Conservation (phyloP, 2,797 vertebrate species). For the Sitta carolinensis region DNA sequence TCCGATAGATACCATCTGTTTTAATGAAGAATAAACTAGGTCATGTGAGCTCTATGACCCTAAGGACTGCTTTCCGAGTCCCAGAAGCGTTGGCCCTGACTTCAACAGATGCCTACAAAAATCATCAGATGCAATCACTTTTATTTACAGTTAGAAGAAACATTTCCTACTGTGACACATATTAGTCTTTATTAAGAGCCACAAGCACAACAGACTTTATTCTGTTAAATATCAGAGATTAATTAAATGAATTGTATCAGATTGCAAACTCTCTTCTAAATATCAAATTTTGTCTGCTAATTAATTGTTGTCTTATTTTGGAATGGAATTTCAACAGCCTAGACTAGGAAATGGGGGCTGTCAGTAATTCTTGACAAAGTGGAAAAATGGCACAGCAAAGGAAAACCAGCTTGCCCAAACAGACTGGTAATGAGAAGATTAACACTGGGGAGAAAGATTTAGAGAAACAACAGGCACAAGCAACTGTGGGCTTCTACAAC, state of each 20-base stretch:
- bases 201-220: neutral
- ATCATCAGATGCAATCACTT: neutral
- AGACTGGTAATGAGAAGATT: neutral
- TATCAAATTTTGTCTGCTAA: neutral
- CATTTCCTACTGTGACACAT: neutral
- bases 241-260: neutral
- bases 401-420: neutral
- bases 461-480: neutral
- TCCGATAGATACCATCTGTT: conserved; percentile 47
- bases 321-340: neutral
- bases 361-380: neutral
- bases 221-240: neutral
- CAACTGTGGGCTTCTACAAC: neutral
- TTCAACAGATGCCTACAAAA: conserved; percentile 38
- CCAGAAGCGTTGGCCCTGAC: neutral
- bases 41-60: neutral
- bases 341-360: neutral
- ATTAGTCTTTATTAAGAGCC: neutral
- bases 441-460: neutral
- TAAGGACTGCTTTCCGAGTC: neutral
- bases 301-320: neutral
- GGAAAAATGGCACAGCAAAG: neutral
- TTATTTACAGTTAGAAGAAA: conserved; percentile 17
- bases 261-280: neutral
- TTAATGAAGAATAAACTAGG: conserved; percentile 50